These are phyloP conservation scores for Podarcis muralis DNA, from an alignment of 2,113 vertebrate species.

Conservation along the genomic window DNA sequence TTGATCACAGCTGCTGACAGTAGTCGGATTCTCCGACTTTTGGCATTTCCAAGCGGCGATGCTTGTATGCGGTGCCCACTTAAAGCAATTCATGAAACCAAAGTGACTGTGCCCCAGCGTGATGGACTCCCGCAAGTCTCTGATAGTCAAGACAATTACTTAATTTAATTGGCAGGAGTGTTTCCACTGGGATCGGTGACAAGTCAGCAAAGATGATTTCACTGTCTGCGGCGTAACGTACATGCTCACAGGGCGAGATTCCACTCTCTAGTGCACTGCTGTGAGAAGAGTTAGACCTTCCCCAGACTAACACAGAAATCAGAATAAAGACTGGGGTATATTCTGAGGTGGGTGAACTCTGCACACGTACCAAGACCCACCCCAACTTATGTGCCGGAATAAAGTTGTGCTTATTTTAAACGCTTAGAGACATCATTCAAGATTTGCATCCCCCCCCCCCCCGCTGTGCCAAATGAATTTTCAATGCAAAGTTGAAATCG, in stretches of 20 bases:
- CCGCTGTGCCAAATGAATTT: not conserved
- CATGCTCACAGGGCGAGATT: not conserved
- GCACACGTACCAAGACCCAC: too few relatives aligned
- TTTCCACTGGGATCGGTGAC: conserved; percentile 29
- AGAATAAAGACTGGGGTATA: not conserved
- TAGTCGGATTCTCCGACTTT: conserved; percentile 3
- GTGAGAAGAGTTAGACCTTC: not conserved
- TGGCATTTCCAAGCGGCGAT: conserved; percentile 20
- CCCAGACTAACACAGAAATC: not conserved
- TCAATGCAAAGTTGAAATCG: not conserved
- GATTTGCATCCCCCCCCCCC: not conserved
- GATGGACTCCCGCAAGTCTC: conserved; percentile 23
- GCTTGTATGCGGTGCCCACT: conserved; percentile 17
- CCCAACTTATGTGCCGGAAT: not conserved
- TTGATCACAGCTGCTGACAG: conserved; percentile 11
- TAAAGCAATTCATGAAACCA: conserved; percentile 39
- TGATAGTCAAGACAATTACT: conserved; percentile 30
- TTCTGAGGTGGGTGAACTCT: not conserved
- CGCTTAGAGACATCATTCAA: too few relatives aligned
- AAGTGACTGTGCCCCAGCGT: conserved; percentile 20
- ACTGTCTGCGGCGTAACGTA: conserved; percentile 8
- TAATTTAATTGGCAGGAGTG: conserved; percentile 35
- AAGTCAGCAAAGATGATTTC: conserved; percentile 30
- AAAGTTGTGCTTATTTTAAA: not conserved
- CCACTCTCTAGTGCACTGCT: not conserved